phyloP scores from a whole-genome alignment of 2,888 invertebrate species.

The Taphrorychus bicolor region DNA sequence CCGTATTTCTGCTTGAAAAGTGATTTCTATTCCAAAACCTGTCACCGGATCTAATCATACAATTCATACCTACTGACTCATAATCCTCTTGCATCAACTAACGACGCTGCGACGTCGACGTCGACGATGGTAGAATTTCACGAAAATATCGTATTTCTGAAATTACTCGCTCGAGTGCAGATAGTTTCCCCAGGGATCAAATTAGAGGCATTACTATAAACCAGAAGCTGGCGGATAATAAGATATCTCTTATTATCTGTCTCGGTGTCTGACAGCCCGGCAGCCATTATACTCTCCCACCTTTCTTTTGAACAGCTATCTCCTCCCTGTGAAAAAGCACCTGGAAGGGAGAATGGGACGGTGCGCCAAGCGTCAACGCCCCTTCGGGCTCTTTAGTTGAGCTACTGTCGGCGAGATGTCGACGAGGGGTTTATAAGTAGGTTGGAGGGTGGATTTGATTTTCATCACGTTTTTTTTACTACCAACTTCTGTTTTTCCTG shows the following conservation, averaged over 20 bases:
- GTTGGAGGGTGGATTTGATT: no score
- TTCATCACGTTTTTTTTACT: no score
- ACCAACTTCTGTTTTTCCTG: no score
- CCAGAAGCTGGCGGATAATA: constrained; percentile 57
- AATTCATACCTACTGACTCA: no score
- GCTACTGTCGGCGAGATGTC: not conserved
- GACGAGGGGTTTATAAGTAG: not conserved
- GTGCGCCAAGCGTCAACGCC: constrained; percentile 39
- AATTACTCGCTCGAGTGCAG: constrained; percentile 45
- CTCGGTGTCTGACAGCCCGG: constrained; percentile 57
- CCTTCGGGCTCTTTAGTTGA: not conserved
- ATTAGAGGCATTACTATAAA: constrained; percentile 58
- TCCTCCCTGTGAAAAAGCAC: constrained; percentile 48
- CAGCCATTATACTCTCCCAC: constrained; percentile 59
- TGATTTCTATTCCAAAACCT: no score
- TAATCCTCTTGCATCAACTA: not conserved
- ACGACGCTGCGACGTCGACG: not conserved
- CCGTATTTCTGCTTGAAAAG: no score
- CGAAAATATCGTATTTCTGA: constrained; percentile 42
- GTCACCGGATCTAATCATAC: not conserved
- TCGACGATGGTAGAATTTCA: constrained; percentile 18
- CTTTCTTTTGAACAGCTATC: constrained; percentile 51
- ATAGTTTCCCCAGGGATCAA: constrained; percentile 56
- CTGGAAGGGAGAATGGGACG: constrained; percentile 46
- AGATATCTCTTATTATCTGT: constrained; percentile 59